Base-by-base conservation (phyloP, 2,888 invertebrate species). In the Anticlea derivata region DNA sequence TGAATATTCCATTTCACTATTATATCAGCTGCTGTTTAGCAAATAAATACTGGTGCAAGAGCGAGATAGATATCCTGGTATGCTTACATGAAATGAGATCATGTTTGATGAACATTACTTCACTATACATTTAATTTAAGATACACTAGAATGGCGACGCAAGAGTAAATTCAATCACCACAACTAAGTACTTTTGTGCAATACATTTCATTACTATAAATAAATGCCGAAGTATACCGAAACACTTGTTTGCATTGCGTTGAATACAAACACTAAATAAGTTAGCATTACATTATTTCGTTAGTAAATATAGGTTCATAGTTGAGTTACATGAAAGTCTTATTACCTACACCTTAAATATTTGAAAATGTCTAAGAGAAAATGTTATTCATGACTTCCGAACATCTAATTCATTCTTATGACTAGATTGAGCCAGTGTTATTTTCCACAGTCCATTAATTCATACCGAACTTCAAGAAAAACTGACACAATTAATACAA, bases 391-490 rank as follows among this genome's bases (percentile, higher is more conserved):
- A 73, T 80, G 85, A 84, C 82, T 78, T 81, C 75, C 76, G 75
- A 84, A 84, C 77, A 81, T 81, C 81, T 84, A 80, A 87, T 87
- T 86, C 83, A 87, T 86, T 60, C 89, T 90, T 90, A 90, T 89
- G 89, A 90, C 89, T 90, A 90, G 89, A 90, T 89, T 90, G 89
- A 90, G 89, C 86, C 89, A 89, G 88, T 85, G 74, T 73, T 78
- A 73, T 79, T 56, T 75, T 76, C 73, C 68, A 80, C 74, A 79
- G 80, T 81, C 75, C 78, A 75, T 72, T 72, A 66, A 68, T 66
- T 74, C 70, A 68, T 71, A 70, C 67, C 61, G 77, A 84, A 80
- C 78, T 74, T 67, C 67, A 78, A 80, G 81, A 80, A 83, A 83
- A 83, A 75, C 84, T 84, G 85, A 86, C 85, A 75, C 83, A 83